Conservation (phyloP, 1,140 invertebrate genomes). For the Drosophila melanica region DNA sequence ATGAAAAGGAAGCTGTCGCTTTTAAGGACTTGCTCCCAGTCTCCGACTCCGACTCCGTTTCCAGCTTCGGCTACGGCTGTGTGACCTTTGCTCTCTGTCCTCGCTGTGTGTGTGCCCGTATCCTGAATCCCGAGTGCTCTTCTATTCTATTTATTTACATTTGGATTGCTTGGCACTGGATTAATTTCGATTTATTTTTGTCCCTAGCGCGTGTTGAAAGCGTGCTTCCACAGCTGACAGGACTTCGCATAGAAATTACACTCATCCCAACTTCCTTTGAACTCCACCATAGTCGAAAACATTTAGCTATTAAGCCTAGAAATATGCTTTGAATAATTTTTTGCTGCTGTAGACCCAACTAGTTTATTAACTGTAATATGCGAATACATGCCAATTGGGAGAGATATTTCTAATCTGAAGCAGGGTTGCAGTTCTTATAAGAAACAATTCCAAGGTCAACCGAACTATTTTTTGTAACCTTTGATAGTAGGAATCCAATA, state of each 20-base stretch:
- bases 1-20: conserved; percentile 76
- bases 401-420: no score
- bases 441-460: no score
- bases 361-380: no score
- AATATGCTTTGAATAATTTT: neutral
- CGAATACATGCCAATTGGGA: no score
- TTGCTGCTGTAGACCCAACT: no score
- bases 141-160: conserved; percentile 54
- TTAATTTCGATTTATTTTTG: conserved; percentile 24
- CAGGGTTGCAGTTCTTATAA: no score
- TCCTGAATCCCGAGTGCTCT: conserved; percentile 43
- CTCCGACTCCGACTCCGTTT: neutral
- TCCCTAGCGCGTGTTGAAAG: conserved; percentile 53
- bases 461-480: no score
- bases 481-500: no score
- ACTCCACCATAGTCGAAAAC: no score
- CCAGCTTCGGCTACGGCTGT: neutral
- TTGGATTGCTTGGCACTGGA: conserved; percentile 40
- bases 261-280: no score
- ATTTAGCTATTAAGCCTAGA: neutral
- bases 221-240: conserved; percentile 32
- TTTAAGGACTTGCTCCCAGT: conserved; percentile 47
- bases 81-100: neutral
- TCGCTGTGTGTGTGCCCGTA: neutral
- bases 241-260: neutral